A percentile compares a stretch with the other conserved stretches of the same genome.
phyloP scores from a whole-genome alignment of 2,797 vertebrate species.

The Pangasius sanitwongsei region DNA sequence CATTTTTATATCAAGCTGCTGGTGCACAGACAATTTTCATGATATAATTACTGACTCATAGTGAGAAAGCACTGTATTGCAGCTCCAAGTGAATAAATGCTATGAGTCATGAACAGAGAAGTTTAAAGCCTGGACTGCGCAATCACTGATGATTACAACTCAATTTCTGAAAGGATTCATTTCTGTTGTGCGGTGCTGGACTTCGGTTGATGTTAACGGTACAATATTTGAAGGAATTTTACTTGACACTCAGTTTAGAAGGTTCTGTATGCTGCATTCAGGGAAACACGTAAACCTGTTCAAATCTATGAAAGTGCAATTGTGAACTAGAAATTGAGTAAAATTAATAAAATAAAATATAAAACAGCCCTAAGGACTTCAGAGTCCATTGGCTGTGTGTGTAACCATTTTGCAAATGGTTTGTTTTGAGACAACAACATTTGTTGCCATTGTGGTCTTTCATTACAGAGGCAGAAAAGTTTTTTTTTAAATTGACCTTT shows the following conservation, averaged over 20 bases:
- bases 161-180: not conserved
- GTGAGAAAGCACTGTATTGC: not conserved
- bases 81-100: not conserved
- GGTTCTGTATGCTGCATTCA: not conserved
- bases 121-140: not conserved
- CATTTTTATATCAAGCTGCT: not conserved
- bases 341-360: not conserved
- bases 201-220: not conserved
- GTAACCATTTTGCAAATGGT: not conserved
- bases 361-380: not conserved
- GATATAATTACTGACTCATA: not conserved
- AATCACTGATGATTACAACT: not conserved
- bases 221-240: not conserved
- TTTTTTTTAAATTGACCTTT: not conserved
- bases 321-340: not conserved
- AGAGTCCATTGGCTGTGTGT: not conserved
- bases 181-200: not conserved
- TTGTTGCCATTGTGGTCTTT: not conserved
- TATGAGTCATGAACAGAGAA: not conserved
- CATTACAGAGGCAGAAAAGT: not conserved
- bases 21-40: not conserved
- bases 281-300: not conserved
- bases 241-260: not conserved
- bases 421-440: not conserved
- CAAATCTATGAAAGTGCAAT: not conserved